These are phyloP conservation scores for Daubentonia madagascariensis DNA, from an alignment of 2,113 vertebrate genomes.

Conservation along the genomic window DNA sequence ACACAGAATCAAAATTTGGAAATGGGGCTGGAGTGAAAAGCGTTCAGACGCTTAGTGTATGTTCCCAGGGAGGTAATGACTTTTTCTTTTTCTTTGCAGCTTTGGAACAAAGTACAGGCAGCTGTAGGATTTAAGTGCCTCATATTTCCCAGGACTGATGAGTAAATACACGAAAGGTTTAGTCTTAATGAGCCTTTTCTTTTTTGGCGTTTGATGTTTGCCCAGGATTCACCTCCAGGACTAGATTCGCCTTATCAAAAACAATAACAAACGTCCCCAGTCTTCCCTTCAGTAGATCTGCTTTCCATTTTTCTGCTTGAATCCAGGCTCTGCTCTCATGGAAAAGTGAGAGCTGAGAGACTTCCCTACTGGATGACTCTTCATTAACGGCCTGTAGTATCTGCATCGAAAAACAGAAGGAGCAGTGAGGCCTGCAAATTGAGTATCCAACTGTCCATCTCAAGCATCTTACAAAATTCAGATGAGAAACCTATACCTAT, in stretches of 20 bases:
- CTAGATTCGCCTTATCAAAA: constrained; percentile 40
- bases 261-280: not conserved
- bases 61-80: constrained; percentile 54
- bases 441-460: not conserved
- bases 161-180: constrained; percentile 56
- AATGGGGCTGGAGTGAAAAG: constrained; percentile 44
- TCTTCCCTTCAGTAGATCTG: not conserved
- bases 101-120: constrained; percentile 13
- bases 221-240: not conserved
- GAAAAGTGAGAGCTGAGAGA: not conserved
- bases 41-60: constrained; percentile 62
- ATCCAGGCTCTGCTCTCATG: not conserved
- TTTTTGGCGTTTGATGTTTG: constrained; percentile 63
- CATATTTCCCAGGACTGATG: constrained; percentile 15
- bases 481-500: not conserved
- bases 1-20: constrained; percentile 79
- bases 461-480: not conserved
- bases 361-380: not conserved
- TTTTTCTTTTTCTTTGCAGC: not conserved
- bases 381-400: not conserved
- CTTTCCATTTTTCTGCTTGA: not conserved
- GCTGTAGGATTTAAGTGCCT: not conserved
- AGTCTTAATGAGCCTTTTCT: constrained; percentile 36
- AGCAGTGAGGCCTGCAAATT: accelerated
- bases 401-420: not conserved